phyloP scores from a whole-genome alignment of 2,888 invertebrate genomes.

The Cheilosia urbana region DNA sequence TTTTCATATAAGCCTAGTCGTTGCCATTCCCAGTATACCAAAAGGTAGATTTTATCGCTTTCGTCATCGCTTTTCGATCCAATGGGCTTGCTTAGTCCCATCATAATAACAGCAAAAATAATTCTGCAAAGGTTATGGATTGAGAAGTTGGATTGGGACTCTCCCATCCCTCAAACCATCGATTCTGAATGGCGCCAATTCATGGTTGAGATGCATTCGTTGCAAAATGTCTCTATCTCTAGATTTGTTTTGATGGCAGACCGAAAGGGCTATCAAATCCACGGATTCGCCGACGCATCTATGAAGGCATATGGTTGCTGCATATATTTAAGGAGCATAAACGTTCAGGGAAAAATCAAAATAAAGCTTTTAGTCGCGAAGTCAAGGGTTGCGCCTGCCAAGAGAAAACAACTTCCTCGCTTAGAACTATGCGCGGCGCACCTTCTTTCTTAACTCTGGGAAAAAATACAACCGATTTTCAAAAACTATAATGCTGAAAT shows the following conservation, averaged over 20 bases:
- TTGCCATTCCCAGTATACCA: background rate
- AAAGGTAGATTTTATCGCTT: constrained; percentile 22
- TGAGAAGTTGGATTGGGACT: constrained; percentile 55
- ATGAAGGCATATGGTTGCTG: constrained; percentile 61
- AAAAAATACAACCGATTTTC: background rate
- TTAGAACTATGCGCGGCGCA: constrained; percentile 64
- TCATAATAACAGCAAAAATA: constrained; percentile 64
- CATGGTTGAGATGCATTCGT: constrained; percentile 6
- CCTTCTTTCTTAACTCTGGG: constrained; percentile 52
- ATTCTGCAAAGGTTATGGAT: constrained; percentile 63
- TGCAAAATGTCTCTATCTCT: constrained; percentile 28
- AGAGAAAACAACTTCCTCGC: constrained; percentile 58
- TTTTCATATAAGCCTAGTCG: background rate
- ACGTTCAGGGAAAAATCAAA: constrained; percentile 8
- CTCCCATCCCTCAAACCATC: constrained; percentile 16
- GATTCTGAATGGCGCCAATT: constrained; percentile 22
- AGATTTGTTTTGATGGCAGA: constrained; percentile 5
- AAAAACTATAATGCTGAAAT: background rate
- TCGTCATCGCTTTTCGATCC: constrained; percentile 59
- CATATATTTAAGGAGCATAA: constrained; percentile 43
- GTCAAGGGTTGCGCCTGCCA: constrained; percentile 67
- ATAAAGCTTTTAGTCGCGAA: constrained; percentile 55
- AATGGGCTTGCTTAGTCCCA: constrained; percentile 59
- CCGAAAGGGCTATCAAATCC: background rate
- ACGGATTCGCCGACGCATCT: constrained; percentile 48